Percentiles rank a stretch among this genome's conserved stretches.
Evolutionary conservation across 2,888 invertebrate genomes (phyloP).

Genomic region (Apamea sordens): DNA sequence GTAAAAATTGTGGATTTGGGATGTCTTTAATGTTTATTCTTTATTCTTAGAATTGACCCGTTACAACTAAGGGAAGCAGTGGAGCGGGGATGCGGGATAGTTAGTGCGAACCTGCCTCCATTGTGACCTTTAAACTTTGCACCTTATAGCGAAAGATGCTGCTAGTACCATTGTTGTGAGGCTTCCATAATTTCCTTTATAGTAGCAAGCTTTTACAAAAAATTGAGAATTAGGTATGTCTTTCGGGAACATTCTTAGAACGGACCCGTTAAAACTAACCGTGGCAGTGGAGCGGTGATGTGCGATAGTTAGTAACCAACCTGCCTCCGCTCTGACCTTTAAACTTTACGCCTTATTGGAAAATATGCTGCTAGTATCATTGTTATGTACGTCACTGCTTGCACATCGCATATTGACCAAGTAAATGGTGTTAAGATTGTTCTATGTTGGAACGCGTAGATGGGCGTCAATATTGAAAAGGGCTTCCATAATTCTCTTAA

Average conservation of each 20-base stretch:
- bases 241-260: not conserved
- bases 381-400: not conserved
- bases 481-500: not conserved
- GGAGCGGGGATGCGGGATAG: too few species aligned
- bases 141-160: too few species aligned
- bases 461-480: not conserved
- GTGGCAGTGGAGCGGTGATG: conserved; percentile 35
- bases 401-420: too few species aligned
- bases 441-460: not conserved
- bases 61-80: not conserved
- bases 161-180: too few species aligned
- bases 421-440: not conserved
- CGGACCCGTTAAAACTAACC: conserved; percentile 41
- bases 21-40: not conserved
- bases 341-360: conserved; percentile 25
- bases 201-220: not conserved
- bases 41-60: not conserved
- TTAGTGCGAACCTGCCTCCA: not conserved
- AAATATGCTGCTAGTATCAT: not conserved
- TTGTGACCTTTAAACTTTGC: not conserved
- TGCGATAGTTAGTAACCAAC: conserved; percentile 19
- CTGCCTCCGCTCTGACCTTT: conserved; percentile 24
- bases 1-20: not conserved
- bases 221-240: not conserved
- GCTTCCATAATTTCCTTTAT: too few species aligned